Evolutionary conservation across 2,113 vertebrate genomes (phyloP).

Genomic region (Pampusana beccarii): DNA sequence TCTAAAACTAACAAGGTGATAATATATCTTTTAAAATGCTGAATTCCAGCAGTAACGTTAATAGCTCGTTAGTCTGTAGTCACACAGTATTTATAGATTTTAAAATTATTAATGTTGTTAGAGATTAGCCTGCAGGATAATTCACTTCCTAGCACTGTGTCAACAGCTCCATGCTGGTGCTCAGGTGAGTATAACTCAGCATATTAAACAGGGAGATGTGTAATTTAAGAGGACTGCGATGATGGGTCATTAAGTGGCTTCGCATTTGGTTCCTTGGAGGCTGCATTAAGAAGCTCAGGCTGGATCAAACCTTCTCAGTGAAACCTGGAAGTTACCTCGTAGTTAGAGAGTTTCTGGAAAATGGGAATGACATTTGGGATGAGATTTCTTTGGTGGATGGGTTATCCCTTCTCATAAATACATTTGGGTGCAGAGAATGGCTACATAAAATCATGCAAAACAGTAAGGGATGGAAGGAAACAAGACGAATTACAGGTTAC

Average conservation of each 20-base stretch:
- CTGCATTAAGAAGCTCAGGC: background rate
- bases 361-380: background rate
- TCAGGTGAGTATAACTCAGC: background rate
- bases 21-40: background rate
- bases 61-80: slow-evolving; percentile 27
- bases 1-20: slow-evolving; percentile 1
- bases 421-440: background rate
- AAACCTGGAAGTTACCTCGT: background rate
- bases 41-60: background rate
- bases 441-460: background rate
- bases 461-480: background rate
- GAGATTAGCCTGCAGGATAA: slow-evolving; percentile 31
- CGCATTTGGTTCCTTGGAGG: background rate
- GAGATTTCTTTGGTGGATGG: background rate
- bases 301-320: background rate
- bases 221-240: background rate
- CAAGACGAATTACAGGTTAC: background rate
- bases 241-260: background rate
- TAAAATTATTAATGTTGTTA: slow-evolving; percentile 32
- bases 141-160: background rate
- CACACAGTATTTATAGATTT: slow-evolving; percentile 54
- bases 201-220: background rate
- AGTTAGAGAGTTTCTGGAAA: background rate
- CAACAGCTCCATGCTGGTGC: background rate
- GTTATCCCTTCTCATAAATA: background rate